Evolutionary conservation across 1,140 invertebrate genomes (phyloP), one percentile per base, ranked within the genome.

Genomic region (Hyposmocoma kahamanoa): DNA sequence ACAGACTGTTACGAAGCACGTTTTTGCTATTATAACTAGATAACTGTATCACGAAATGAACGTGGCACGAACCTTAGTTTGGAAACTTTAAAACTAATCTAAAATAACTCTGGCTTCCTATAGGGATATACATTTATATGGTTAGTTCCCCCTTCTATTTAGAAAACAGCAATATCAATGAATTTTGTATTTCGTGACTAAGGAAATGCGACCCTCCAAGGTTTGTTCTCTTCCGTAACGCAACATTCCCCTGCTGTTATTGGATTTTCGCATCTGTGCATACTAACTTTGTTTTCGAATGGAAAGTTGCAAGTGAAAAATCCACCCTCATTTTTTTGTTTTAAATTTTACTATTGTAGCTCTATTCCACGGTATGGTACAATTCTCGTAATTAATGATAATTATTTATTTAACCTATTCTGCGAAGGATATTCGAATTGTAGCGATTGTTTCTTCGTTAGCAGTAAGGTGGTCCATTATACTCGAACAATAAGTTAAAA

Each of bases 191-290:
- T 65, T 57, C 55, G 56, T 72, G 60, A 69, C 66, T 79, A 65
- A 71, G 74, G 71, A 75, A 78, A 82, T 71, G 62, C 65, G 58
- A 62, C 71, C 71, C 66, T 72, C 67, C 66, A 65, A 62, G 66
- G 62, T 62, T 72, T 54, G 34, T 42, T 43, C 66, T 58, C 62
- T 56, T 47, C 56, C 52, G 57, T n/a, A n/a, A n/a, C n/a, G n/a
- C n/a, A n/a, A n/a, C 62, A 26, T n/a, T 70, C 66, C 70, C 67
- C 62, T 70, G 61, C 62, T 71, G 70, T 77, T 77, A 82, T 80
- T 82, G 70, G 64, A 73, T 76, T 72, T 63, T 70, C 65, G 61
- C 74, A 80, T 81, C 78, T 82, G 72, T 67, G 74, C 68, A 66
- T 68, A 67, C 69, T 61, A 77, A 77, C 59, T 80, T 84, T 71